Base-by-base conservation (phyloP, 2,113 vertebrate species). In the Planiliza haematocheilus region DNA sequence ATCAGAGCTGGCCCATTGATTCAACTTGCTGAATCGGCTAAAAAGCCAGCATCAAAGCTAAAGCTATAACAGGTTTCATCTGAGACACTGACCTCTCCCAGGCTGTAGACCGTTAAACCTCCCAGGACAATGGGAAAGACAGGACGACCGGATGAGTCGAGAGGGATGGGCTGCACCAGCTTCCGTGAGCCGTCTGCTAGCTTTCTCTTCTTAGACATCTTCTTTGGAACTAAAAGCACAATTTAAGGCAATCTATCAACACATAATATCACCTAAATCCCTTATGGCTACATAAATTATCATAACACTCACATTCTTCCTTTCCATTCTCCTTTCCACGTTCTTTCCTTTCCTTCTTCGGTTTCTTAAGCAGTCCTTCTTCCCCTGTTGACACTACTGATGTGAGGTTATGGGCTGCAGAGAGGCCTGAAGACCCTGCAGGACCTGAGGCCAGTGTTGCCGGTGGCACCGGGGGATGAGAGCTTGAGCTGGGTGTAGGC, bases 61-160 rank as follows among this genome's bases (percentile, higher is more conserved):
- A n/a, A n/a, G 16, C 11, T 4, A 2, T 7, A 4, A 20, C 18
- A 42, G 14, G 10, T 13, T n/a, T 30, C 4, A 52, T 30, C 9
- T 20, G 14, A 45, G 14, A 70, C 21, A 74, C 92, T 87, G 67
- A 97, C 95, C 95, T 97, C 96, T 53, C 96, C 96, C 21, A 97
- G 90, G 76, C 96, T 97, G 93, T 97, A 96, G 34, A 96, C 90
- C 0, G 96, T 97, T 75, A 97, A 92, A 24, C 94, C 94, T 67
- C 95, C 95, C 70, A 97, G 90, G 5, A 92, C 91, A 12, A 97
- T 96, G 70, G 96, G 96, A 70, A 97, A 96, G 39, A 97, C 92
- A 0, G 96, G 96, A 50, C 95, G 94, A 37, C 96, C 96, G 3
- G 94, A 95, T 30, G 95, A 95, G 86, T 97, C 96, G 80, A 96